Percentiles rank a stretch among this genome's conserved stretches.
Conservation (phyloP, 2,113 vertebrate genomes). For the Dicrurus megarhynchus region DNA sequence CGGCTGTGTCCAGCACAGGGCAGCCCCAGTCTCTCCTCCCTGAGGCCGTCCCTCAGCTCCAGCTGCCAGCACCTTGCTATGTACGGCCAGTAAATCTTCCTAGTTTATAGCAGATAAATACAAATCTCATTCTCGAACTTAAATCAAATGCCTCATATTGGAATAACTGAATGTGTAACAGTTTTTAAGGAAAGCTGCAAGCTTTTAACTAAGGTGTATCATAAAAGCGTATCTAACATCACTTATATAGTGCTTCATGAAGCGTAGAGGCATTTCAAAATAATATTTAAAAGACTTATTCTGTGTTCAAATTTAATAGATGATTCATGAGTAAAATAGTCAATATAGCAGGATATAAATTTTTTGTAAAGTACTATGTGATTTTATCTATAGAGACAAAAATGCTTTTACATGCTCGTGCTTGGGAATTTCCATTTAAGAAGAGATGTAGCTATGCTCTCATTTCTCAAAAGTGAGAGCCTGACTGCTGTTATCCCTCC, state of each 20-base stretch:
- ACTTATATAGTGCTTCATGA: not conserved
- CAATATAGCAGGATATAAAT: not conserved
- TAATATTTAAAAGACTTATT: not conserved
- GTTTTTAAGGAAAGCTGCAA: not conserved
- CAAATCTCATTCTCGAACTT: not conserved
- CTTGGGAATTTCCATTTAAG: not conserved
- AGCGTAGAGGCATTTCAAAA: not conserved
- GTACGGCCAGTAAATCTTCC: not conserved
- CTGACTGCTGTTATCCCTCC: not conserved
- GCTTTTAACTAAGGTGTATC: not conserved
- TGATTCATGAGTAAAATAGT: not conserved
- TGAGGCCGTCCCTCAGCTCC: rapidly evolving
- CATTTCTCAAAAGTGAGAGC: not conserved
- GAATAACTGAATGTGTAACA: not conserved
- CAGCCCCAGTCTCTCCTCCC: not conserved
- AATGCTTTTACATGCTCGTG: not conserved
- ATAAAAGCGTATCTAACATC: not conserved
- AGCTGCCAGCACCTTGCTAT: not conserved
- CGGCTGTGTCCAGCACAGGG: rapidly evolving
- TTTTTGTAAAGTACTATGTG: not conserved
- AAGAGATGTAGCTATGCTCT: not conserved
- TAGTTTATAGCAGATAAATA: not conserved
- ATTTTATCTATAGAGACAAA: not conserved
- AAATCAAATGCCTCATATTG: not conserved
- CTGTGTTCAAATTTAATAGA: not conserved